Evolutionary conservation across 2,888 invertebrate species (phyloP).

Genomic region (Hypselothyrea guttata): DNA sequence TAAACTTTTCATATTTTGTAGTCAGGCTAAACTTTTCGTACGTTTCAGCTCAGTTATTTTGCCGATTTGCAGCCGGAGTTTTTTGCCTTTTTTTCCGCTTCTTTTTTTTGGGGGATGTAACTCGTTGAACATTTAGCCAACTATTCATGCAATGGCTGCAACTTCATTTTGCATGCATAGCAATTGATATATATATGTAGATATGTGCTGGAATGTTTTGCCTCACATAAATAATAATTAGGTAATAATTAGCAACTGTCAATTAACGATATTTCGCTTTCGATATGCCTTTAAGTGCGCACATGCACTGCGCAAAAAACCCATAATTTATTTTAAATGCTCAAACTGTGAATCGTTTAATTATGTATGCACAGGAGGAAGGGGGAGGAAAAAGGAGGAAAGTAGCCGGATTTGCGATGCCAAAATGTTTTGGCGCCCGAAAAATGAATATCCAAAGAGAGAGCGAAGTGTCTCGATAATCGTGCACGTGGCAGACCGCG

Average conservation of each 20-base stretch:
- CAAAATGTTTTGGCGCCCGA: constrained; percentile 46
- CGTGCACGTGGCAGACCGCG: constrained; percentile 53
- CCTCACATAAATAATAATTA: constrained; percentile 67
- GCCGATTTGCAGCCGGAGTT: constrained; percentile 45
- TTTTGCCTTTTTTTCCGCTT: neutral
- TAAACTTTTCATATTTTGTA: constrained; percentile 70
- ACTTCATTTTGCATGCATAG: neutral
- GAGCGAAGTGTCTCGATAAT: constrained; percentile 46
- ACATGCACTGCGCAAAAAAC: constrained; percentile 26
- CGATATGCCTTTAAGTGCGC: constrained; percentile 62
- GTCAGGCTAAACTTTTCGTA: constrained; percentile 52
- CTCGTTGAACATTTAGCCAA: constrained; percentile 71
- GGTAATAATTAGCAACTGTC: constrained; percentile 73
- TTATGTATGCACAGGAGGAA: constrained; percentile 64
- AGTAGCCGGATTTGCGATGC: constrained; percentile 33
- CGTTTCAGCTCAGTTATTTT: constrained; percentile 41
- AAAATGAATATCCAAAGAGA: constrained; percentile 38
- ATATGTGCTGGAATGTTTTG: neutral
- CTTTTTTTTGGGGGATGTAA: constrained; percentile 18
- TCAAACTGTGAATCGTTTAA: constrained; percentile 73
- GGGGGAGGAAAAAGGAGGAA: neutral
- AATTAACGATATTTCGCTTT: constrained; percentile 69
- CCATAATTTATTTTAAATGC: constrained; percentile 76
- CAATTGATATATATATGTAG: constrained; percentile 12
- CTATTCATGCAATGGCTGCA: constrained; percentile 63